Evolutionary conservation across 2,113 vertebrate genomes (phyloP).

Genomic region (Casuarius casuarius): DNA sequence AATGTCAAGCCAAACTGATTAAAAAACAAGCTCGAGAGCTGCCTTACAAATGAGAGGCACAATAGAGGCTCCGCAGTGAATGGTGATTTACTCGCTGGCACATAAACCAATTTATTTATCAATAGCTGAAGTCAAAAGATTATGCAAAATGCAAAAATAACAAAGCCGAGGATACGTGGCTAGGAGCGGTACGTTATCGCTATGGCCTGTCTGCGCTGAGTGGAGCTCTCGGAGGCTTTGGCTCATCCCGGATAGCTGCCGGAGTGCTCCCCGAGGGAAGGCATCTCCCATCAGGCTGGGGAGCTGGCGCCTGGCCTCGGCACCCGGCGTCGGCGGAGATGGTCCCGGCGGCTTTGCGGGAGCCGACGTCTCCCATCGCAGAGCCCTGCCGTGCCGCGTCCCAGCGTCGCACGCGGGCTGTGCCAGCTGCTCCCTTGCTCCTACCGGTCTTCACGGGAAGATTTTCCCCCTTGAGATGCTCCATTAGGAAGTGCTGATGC

Average conservation of each 20-base stretch:
- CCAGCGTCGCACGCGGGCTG: too few species aligned
- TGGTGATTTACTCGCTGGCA: conserved; percentile 17
- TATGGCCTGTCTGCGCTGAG: not conserved
- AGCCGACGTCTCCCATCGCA: too few species aligned
- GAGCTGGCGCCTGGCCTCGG: too few species aligned
- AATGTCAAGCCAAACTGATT: conserved; percentile 59
- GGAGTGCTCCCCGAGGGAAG: not conserved
- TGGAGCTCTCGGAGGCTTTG: not conserved
- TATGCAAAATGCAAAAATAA: conserved; percentile 17
- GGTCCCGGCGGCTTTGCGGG: too few species aligned
- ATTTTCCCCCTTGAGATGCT: too few species aligned
- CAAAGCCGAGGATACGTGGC: not conserved
- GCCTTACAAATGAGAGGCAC: conserved; percentile 46
- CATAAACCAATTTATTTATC: conserved; percentile 51
- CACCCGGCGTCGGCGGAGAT: too few species aligned
- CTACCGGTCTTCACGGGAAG: too few species aligned
- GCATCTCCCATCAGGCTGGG: too few species aligned
- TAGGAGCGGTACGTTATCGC: not conserved
- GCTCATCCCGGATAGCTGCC: not conserved
- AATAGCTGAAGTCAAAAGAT: conserved; percentile 45
- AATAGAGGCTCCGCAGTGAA: conserved; percentile 39
- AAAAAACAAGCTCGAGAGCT: conserved; percentile 29
- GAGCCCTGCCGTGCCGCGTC: too few species aligned
- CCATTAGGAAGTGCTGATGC: too few species aligned
- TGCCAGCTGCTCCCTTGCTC: too few species aligned